Percentiles rank a stretch among this genome's conserved stretches.
These are phyloP conservation scores for Helicoverpa zea DNA, from an alignment of 1,140 invertebrate species.

Conservation along the genomic window DNA sequence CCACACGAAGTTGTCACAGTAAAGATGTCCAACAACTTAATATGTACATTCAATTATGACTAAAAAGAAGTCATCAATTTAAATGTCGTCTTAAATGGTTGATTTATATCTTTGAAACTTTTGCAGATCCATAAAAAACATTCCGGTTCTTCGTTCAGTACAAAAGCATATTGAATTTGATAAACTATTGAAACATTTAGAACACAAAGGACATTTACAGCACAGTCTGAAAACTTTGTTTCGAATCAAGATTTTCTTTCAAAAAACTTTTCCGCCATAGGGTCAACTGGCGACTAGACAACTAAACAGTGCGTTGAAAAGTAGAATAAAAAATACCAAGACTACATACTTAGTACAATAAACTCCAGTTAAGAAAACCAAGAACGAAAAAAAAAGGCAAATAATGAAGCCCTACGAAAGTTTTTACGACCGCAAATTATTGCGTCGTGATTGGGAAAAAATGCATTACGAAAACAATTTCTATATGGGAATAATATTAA, in stretches of 20 bases:
- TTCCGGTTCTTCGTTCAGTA: background rate
- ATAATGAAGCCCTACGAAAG: too few species aligned
- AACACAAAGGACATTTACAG: too few species aligned
- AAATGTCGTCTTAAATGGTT: background rate
- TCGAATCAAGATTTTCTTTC: too few species aligned
- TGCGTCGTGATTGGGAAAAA: conserved; percentile 35
- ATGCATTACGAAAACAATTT: background rate
- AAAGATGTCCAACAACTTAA: background rate
- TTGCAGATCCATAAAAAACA: background rate
- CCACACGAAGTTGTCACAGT: background rate
- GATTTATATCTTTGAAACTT: background rate
- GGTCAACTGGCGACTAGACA: too few species aligned
- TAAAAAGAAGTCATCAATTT: background rate
- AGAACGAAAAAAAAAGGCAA: too few species aligned
- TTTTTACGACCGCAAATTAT: background rate
- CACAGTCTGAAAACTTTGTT: too few species aligned
- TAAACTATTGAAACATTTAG: too few species aligned
- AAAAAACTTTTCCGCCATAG: too few species aligned
- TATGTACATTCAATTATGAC: background rate
- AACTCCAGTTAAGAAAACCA: too few species aligned
- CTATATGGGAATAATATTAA: background rate
- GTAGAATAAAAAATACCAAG: too few species aligned
- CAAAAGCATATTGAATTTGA: background rate
- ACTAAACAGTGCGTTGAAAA: too few species aligned
- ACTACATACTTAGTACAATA: too few species aligned